Conservation (phyloP, 30 jellyfish, hydroid and myxozoan genomes). For the Hydra vulgaris region DNA sequence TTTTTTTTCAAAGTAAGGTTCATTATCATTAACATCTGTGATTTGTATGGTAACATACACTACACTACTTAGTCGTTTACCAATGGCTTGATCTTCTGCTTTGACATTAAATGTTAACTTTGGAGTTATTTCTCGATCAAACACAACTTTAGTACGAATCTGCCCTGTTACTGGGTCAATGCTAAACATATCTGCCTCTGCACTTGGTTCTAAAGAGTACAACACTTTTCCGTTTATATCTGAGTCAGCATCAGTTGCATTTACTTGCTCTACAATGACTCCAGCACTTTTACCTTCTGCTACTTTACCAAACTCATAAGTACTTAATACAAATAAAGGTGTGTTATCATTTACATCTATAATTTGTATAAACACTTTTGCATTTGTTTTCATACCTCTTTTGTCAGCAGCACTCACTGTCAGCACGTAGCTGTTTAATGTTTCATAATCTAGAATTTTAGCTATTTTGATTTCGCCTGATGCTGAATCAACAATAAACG, state of each 20-base stretch:
- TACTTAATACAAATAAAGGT: constrained; percentile 68
- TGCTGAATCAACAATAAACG: constrained; percentile 60
- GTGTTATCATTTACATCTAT: constrained; percentile 84
- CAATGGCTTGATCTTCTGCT: constrained; percentile 63
- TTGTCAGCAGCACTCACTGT: constrained; percentile 79
- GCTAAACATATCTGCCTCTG: constrained; percentile 30
- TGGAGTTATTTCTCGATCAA: constrained; percentile 77
- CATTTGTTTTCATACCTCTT: constrained; percentile 54
- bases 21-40: constrained; percentile 72
- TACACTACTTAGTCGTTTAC: constrained; percentile 34
- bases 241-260: constrained; percentile 86
- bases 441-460: constrained; percentile 65
- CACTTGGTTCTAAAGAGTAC: constrained; percentile 38
- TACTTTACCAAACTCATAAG: constrained; percentile 73
- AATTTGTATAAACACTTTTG: constrained; percentile 53
- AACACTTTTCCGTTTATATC: constrained; percentile 49
- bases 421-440: constrained; percentile 49
- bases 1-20: constrained; percentile 41
- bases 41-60: constrained; percentile 61
- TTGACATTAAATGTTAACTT: constrained; percentile 54
- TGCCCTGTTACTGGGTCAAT: constrained; percentile 60
- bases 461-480: constrained; percentile 70
- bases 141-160: constrained; percentile 46
- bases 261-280: constrained; percentile 58
- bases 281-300: constrained; percentile 71